Percentiles rank a stretch among this genome's conserved stretches.
phyloP scores from a whole-genome alignment of 1,140 invertebrate genomes.

The Rhynchophorus ferrugineus region DNA sequence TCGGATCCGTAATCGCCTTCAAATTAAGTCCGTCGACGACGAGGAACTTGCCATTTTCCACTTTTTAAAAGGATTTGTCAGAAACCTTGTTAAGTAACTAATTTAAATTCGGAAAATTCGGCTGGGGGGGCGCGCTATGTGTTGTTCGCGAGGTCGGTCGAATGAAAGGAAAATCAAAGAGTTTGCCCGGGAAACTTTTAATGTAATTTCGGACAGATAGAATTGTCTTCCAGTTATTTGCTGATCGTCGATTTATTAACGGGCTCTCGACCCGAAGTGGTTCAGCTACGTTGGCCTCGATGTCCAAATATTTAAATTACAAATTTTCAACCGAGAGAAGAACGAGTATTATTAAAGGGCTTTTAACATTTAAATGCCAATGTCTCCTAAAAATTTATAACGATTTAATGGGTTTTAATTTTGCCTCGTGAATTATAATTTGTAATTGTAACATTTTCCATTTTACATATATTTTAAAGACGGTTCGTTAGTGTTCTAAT shows the following conservation, averaged over 20 bases:
- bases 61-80: slow-evolving; percentile 8
- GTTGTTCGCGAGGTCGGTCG: slow-evolving; percentile 2
- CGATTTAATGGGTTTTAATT: too few species aligned
- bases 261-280: too few species aligned
- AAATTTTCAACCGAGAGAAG: too few species aligned
- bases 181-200: slow-evolving; percentile 1
- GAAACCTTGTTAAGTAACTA: slow-evolving; percentile 14
- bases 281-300: too few species aligned
- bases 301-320: too few species aligned
- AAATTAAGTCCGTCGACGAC: not conserved
- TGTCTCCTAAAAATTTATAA: too few species aligned
- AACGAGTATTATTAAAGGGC: too few species aligned
- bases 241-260: not conserved
- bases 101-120: slow-evolving; percentile 19
- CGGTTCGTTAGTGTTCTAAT: too few species aligned
- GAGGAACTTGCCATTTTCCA: not conserved
- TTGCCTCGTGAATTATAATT: too few species aligned
- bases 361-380: too few species aligned
- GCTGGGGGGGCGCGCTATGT: slow-evolving; percentile 1
- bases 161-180: slow-evolving; percentile 4
- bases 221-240: not conserved
- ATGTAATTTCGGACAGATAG: not conserved
- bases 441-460: too few species aligned
- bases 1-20: not conserved
- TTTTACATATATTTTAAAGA: too few species aligned